phyloP scores from a whole-genome alignment of 1,140 invertebrate species.

The Drosophila nigromelanica region DNA sequence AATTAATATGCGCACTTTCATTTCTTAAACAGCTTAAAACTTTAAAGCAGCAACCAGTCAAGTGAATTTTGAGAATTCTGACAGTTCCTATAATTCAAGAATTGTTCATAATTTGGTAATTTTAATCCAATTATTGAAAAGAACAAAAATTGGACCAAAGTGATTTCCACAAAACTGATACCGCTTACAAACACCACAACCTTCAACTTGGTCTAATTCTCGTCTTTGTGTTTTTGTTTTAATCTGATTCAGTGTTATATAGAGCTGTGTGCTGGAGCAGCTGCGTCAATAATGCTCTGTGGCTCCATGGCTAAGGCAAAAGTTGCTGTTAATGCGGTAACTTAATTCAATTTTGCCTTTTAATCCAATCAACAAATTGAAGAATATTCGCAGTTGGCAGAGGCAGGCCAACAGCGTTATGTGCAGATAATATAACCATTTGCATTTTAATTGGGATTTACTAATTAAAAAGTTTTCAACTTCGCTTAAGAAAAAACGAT shows the following conservation, averaged over 20 bases:
- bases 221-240: constrained; percentile 1
- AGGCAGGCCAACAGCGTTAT: constrained; percentile 35
- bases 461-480: constrained; percentile 72
- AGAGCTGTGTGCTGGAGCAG: neutral
- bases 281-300: constrained; percentile 12
- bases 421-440: constrained; percentile 65
- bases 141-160: constrained; percentile 58
- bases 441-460: constrained; percentile 76
- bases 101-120: constrained; percentile 16
- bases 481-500: constrained; percentile 30
- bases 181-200: neutral
- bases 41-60: constrained; percentile 3
- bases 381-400: constrained; percentile 61
- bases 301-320: neutral
- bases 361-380: constrained; percentile 79
- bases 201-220: neutral
- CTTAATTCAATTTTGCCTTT: constrained; percentile 74
- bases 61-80: neutral
- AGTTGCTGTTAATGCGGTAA: constrained; percentile 65
- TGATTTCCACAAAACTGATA: constrained; percentile 59
- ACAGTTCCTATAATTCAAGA: neutral
- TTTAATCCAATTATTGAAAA: constrained; percentile 65
- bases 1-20: neutral
- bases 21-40: neutral
- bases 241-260: constrained; percentile 24